Conservation (phyloP, 2,113 vertebrate genomes). For the Nothobranchius furzeri region DNA sequence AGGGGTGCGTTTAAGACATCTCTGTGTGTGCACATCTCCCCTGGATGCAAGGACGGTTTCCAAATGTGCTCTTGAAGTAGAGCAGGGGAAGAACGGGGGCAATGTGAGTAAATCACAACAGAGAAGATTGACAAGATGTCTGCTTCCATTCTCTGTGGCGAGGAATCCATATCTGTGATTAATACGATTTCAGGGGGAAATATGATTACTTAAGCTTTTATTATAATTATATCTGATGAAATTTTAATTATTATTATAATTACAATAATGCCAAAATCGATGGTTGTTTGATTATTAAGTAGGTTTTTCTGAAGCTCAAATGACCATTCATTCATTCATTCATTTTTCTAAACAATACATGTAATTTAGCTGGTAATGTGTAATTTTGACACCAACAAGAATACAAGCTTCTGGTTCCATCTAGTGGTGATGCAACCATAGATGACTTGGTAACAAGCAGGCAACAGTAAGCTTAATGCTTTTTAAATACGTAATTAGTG, state of each 20-base stretch:
- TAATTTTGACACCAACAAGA: background rate
- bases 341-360: constrained; percentile 30
- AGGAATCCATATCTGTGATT: constrained; percentile 1
- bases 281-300: background rate
- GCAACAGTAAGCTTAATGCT: background rate
- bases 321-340: constrained; percentile 1
- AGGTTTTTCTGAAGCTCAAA: background rate
- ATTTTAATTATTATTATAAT: background rate
- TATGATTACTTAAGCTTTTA: constrained; percentile 19
- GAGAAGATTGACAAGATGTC: constrained; percentile 54
- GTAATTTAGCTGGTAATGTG: constrained; percentile 41
- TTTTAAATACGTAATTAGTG: background rate
- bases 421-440: constrained; percentile 59
- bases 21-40: constrained; percentile 70
- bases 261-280: background rate
- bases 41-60: constrained; percentile 66
- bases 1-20: constrained; percentile 78
- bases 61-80: constrained; percentile 58
- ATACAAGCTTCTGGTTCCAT: constrained; percentile 71
- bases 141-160: constrained; percentile 8
- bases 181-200: background rate
- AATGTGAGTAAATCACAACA: constrained; percentile 64
- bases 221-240: background rate
- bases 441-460: background rate
- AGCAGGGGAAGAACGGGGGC: constrained; percentile 54